phyloP scores from a whole-genome alignment of 2,113 vertebrate species.

The zebrafish (Danio rerio) region GRCz12tu NC_133177.1:53939501-53940000 shows the following conservation, averaged over 20 bases:
- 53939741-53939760: conserved; percentile 7
- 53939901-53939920: too few species aligned
- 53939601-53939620: conserved; percentile 68
- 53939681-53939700: conserved; percentile 51
- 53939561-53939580: conserved; percentile 72
- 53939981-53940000: too few species aligned
- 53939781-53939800: too few species aligned
- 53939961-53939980: too few species aligned
- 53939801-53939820: too few species aligned
- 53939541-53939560: conserved; percentile 78
- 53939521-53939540: conserved; percentile 84
- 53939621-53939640: conserved; percentile 65
- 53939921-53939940: too few species aligned
- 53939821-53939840: too few species aligned
- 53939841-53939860: too few species aligned
- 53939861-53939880: too few species aligned
- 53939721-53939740: background rate
- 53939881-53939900: too few species aligned
- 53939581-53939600: conserved; percentile 64
- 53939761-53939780: background rate
- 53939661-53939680: conserved; percentile 53
- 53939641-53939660: conserved; percentile 66
- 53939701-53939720: background rate
- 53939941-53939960: too few species aligned
- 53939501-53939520: conserved; percentile 53